Conservation (phyloP, 2,888 invertebrate species). For the Gryllus longicercus region DNA sequence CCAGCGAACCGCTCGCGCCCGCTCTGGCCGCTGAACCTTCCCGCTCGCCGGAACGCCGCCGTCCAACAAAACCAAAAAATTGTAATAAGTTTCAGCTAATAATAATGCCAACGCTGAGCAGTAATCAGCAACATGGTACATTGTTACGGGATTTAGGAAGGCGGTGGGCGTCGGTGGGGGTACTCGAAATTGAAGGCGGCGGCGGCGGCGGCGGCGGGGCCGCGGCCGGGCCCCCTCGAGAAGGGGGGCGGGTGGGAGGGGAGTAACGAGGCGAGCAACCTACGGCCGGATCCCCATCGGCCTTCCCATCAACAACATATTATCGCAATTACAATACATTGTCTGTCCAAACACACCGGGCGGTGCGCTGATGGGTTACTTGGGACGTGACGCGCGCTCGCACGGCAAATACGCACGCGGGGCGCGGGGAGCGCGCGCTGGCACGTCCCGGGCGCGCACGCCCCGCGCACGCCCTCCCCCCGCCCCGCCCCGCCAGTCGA, state of each 20-base stretch:
- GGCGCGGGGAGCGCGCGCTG: neutral
- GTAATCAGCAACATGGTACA: slow-evolving; percentile 17
- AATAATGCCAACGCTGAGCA: slow-evolving; percentile 18
- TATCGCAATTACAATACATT: slow-evolving; percentile 17
- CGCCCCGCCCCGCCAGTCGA: too few species aligned
- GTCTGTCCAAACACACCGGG: slow-evolving; percentile 11
- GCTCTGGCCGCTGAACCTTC: neutral
- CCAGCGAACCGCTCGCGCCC: slow-evolving; percentile 20
- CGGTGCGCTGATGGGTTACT: slow-evolving; percentile 17
- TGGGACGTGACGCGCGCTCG: neutral
- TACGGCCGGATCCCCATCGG: slow-evolving; percentile 17
- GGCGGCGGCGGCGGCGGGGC: neutral
- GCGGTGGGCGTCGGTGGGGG: slow-evolving; percentile 8
- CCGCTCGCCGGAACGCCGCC: neutral
- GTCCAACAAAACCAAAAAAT: slow-evolving; percentile 23
- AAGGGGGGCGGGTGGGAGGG: neutral
- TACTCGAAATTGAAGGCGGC: slow-evolving; percentile 8
- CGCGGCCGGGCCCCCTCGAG: neutral
- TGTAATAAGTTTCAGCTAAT: slow-evolving; percentile 11
- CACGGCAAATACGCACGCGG: neutral
- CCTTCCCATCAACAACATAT: slow-evolving; percentile 17
- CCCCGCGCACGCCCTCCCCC: neutral
- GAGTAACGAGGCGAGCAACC: slow-evolving; percentile 6
- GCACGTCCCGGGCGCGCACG: neutral
- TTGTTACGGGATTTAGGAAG: slow-evolving; percentile 17